Base-by-base conservation (phyloP, 2,797 vertebrate species). In the Fistularia tabacaria region DNA sequence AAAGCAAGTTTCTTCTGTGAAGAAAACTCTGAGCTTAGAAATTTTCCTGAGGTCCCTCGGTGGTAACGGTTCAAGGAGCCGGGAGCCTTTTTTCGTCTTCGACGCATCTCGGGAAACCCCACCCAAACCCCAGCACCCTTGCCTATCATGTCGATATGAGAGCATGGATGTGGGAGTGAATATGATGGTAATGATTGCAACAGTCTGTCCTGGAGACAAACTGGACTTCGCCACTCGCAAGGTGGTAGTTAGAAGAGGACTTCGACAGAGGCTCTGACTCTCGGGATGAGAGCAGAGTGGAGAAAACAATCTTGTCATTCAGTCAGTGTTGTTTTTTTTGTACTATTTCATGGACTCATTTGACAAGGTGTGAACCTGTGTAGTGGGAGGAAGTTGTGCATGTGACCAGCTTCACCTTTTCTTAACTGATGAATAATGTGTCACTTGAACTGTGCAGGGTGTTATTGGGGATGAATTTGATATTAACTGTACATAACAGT, bases 1-100 rank as follows among this genome's bases (percentile, higher is more conserved):
- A 93, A 89, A 66, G 57, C 49, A 79, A 49, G 69, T 96, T 98
- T 97, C 95, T 95, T 97, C 95, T 93, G 93, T 95, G 95, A 98
- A 98, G 95, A 96, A 45, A 96, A 92, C 90, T 87, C 80, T 80
- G 82, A 86, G 78, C 72, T 52, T 62, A 56, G 66, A 73, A 9
- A 57, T 79, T 11, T 68, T 80, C 61, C 63, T 76, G 73, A 64
- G 60, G 74, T 82, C 71, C 72, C 76, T 74, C 66, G 79, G 82
- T 53, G 67, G 80, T 51, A 69, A 80, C 66, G 59, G 76, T 73
- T 89, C 62, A 66, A 79, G 83, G 85, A 84, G 73, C 81, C 83
- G 69, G 73, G 72, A 85, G 87, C 81, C 58, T 67, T 59, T 64
- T 55, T 66, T 71, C 7, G 74, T 68, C 84, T 83, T 79, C 81